Evolutionary conservation across 2,113 vertebrate genomes (phyloP), one percentile per base, ranked within the genome.

Genomic region (Orcinus orca): DNA sequence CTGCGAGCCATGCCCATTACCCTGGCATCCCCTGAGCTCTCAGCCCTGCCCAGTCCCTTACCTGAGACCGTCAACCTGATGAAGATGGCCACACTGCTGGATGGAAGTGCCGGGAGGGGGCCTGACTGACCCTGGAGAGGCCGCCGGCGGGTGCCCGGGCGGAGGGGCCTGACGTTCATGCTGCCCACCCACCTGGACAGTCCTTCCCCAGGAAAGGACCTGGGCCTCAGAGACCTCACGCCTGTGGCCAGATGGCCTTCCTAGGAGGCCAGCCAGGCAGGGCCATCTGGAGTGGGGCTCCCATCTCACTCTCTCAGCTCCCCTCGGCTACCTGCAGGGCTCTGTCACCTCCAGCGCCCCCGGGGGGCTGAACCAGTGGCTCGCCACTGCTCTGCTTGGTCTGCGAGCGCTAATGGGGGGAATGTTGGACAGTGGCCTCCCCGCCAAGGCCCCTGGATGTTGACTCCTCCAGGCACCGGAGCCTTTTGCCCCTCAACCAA

Each of bases 1-100:
- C 55, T 8, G 2, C 17, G 62, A 50, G 23, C 63, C 23, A 0
- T 31, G 17, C n/a, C 67, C 41, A 12, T 18, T 14, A 13, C 44
- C 36, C 63, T 6, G 26, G 44, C 36, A 50, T 20, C 29, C 18
- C 53, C 12, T 13, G 1, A 36, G 58, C 20, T 68, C 71, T 60
- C 44, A 80, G n/a, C 68, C 74, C 2, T 15, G 9, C 38, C 60
- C 89, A 31, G 47, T 89, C 36, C 50, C 97, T 99, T 97, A 99
- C 99, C 99, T 98, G 99, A 98, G 94, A 98, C 98, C 0, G 97
- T 92, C 84, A 99, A 99, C 98, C 99, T 99, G 98, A 99, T 93
- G 97, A 99, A 99, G 58, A 99, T 97, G 74, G 97, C 44, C 95
- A 99, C 97, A 3, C 98, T 97, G 55, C 97, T 99, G 98, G 98